Evolutionary conservation across 2,888 invertebrate genomes (phyloP), one percentile per base, ranked within the genome.

Genomic region (Odontomyia ornata): DNA sequence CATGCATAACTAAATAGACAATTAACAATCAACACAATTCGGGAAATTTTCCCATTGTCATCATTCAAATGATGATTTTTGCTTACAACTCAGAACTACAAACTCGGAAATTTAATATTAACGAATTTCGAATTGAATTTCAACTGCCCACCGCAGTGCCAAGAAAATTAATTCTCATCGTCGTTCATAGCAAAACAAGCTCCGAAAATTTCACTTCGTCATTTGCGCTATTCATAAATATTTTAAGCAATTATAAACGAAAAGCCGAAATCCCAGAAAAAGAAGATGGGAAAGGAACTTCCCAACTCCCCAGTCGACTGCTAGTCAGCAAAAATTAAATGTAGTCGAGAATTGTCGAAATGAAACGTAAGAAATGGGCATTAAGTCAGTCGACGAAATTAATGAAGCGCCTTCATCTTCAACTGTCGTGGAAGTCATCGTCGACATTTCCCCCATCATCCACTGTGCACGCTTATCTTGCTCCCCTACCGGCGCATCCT

Each of bases 181-280:
- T 64, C 47, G 36, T 64, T 73, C 60, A 5, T 64, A 46, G 23
- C 23, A 21, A 57, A 57, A 73, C 57, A 57, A 57, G 43, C 69
- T 25, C 47, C 9, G 28, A 75, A 75, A 75, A 78, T 60, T 62
- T 64, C 56, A 76, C 72, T 76, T 76, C 78, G 72, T 78, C 76
- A 78, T 78, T 71, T 73, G 73, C 52, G 57, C 76, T 76, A 78
- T 78, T 78, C 78, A 78, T 78, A 78, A 78, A 78, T 78, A 78
- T 76, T 78, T 78, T 76, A 78, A 78, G 78, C 78, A 78, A 78
- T 78, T 78, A 78, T 52, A 76, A 56, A 25, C 64, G 75, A 64
- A 64, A 75, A 64, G 27, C 47, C 56, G 46, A 57, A 72, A 72
- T 72, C 72, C 13, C 18, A 56, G 57, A 72, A 57, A 25, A 71